phyloP scores from a whole-genome alignment of 2,888 invertebrate species.

The Rhagonycha fulva region DNA sequence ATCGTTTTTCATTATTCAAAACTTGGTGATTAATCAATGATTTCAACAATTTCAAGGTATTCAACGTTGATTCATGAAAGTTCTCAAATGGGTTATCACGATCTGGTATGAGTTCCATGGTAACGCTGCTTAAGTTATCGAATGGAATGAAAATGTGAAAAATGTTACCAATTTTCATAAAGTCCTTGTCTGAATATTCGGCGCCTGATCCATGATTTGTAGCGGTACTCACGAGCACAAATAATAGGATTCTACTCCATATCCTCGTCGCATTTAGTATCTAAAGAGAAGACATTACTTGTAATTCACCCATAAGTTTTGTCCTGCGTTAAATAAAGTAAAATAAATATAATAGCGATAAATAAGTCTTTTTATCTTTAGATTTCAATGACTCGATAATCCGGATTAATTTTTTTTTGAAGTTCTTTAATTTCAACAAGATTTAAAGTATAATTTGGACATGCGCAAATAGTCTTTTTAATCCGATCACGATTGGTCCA shows the following conservation, averaged over 20 bases:
- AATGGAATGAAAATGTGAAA: slow-evolving; percentile 76
- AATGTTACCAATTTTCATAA: slow-evolving; percentile 78
- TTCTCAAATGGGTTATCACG: slow-evolving; percentile 71
- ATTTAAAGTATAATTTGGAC: no score
- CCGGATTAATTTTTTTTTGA: no score
- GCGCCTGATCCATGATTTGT: slow-evolving; percentile 37
- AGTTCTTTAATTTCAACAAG: no score
- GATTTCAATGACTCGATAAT: no score
- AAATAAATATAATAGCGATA: no score
- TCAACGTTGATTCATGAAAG: slow-evolving; percentile 72
- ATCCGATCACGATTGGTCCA: no score
- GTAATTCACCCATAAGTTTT: slow-evolving; percentile 7
- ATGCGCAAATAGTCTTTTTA: no score
- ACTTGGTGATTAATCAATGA: slow-evolving; percentile 52
- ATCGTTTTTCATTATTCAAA: slow-evolving; percentile 52
- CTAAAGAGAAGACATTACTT: slow-evolving; percentile 40
- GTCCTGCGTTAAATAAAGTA: no score
- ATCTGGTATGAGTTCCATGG: slow-evolving; percentile 58
- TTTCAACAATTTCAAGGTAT: slow-evolving; percentile 68
- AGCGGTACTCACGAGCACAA: slow-evolving; percentile 52
- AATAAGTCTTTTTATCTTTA: no score
- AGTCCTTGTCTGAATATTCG: slow-evolving; percentile 54
- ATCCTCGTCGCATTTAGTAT: slow-evolving; percentile 56
- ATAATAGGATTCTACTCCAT: slow-evolving; percentile 57
- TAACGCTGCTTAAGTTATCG: slow-evolving; percentile 56